Conservation (phyloP, 1,140 invertebrate genomes). For the Dendroctonus ponderosae region DNA sequence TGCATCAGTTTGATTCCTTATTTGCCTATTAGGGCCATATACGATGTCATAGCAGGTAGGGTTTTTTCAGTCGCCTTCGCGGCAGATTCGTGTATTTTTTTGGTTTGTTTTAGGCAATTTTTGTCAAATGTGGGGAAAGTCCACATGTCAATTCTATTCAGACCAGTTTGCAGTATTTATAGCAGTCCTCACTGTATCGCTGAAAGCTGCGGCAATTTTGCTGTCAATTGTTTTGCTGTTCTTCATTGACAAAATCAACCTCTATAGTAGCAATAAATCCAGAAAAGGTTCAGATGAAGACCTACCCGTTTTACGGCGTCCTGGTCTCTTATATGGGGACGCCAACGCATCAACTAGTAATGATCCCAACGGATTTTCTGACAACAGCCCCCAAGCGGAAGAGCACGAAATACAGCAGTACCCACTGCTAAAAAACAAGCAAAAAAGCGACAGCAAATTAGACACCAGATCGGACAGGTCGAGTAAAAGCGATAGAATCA, state of each 20-base stretch:
- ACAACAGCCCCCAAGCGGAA: background rate
- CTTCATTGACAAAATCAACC: constrained; percentile 26
- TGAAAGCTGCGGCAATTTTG: constrained; percentile 38
- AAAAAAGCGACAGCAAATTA: constrained; percentile 27
- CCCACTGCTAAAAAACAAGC: constrained; percentile 8
- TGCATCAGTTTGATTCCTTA: constrained; percentile 56
- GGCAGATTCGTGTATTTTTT: background rate
- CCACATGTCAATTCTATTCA: constrained; percentile 39
- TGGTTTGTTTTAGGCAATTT: constrained; percentile 34
- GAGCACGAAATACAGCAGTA: background rate
- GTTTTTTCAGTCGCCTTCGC: constrained; percentile 6
- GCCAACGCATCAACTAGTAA: background rate
- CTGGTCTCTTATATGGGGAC: background rate
- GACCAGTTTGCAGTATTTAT: constrained; percentile 38
- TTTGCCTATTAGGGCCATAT: constrained; percentile 57
- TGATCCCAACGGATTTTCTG: background rate
- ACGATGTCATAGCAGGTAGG: constrained; percentile 55
- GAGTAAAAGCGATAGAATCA: constrained; percentile 30
- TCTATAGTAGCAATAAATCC: constrained; percentile 24
- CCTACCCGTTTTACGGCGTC: background rate
- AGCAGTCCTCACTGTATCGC: constrained; percentile 33
- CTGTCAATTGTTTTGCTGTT: constrained; percentile 27
- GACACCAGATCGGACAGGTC: constrained; percentile 15
- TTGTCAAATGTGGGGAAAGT: constrained; percentile 31
- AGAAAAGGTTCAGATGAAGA: constrained; percentile 8